These are phyloP conservation scores for Phataginus tetradactyla DNA, from an alignment of 2,797 vertebrate species.

Conservation along the genomic window DNA sequence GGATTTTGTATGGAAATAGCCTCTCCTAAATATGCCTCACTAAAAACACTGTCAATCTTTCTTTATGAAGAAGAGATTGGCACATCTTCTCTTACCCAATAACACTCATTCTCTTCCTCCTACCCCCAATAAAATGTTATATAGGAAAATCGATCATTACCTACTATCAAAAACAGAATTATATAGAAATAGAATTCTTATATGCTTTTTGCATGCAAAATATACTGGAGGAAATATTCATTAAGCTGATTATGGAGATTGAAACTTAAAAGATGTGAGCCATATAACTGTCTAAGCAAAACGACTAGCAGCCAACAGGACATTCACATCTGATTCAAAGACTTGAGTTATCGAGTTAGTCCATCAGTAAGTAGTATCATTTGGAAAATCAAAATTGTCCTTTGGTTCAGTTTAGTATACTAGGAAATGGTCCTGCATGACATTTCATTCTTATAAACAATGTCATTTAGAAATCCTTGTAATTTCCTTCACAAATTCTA, in stretches of 20 bases:
- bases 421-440: slow-evolving; percentile 7
- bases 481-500: slow-evolving; percentile 37
- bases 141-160: not conserved
- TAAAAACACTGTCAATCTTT: not conserved
- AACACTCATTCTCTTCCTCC: not conserved
- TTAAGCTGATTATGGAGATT: not conserved
- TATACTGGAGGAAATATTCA: not conserved
- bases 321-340: slow-evolving; percentile 22
- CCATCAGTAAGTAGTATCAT: slow-evolving; percentile 37
- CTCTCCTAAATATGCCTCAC: not conserved
- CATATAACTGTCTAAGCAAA: not conserved
- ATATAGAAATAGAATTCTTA: not conserved
- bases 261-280: slow-evolving; percentile 10
- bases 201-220: not conserved
- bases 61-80: not conserved
- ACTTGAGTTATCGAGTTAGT: not conserved
- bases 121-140: not conserved
- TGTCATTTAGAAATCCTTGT: slow-evolving; percentile 34
- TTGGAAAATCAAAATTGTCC: slow-evolving; percentile 28
- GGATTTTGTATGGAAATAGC: not conserved
- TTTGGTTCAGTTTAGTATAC: slow-evolving; percentile 32
- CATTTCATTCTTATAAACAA: slow-evolving; percentile 53
- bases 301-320: not conserved
- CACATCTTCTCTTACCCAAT: not conserved
- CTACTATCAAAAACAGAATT: not conserved